phyloP scores from a whole-genome alignment of 2,797 vertebrate genomes.

The Gobio occitaniae region DNA sequence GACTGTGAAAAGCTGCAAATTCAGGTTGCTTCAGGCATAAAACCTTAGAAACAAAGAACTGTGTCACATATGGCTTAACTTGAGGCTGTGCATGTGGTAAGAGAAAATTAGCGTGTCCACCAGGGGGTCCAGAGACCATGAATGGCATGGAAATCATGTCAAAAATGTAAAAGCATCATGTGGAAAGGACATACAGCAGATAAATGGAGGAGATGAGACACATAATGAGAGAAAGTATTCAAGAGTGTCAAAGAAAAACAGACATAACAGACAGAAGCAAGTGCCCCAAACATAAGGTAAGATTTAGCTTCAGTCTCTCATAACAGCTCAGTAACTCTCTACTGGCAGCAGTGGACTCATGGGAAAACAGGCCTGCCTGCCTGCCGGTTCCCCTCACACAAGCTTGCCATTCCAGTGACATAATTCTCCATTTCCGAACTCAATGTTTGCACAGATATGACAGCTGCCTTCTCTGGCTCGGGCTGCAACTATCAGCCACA shows the following conservation, averaged over 20 bases:
- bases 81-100: slow-evolving; percentile 5
- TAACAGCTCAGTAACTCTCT: slow-evolving; percentile 11
- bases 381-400: slow-evolving; percentile 53
- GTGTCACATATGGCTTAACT: slow-evolving; percentile 23
- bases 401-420: slow-evolving; percentile 60
- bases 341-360: slow-evolving; percentile 35
- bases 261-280: slow-evolving; percentile 46
- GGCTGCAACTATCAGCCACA: slow-evolving; percentile 59
- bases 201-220: slow-evolving; percentile 72
- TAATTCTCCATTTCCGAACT: slow-evolving; percentile 71
- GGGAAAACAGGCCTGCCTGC: slow-evolving; percentile 17
- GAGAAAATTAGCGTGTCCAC: slow-evolving; percentile 33
- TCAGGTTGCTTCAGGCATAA: not conserved
- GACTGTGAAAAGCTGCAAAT: not conserved
- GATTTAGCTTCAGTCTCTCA: slow-evolving; percentile 12
- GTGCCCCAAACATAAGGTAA: slow-evolving; percentile 22
- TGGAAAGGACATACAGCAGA: slow-evolving; percentile 65
- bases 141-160: slow-evolving; percentile 57
- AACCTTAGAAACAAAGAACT: not conserved
- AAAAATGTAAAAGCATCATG: slow-evolving; percentile 56
- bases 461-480: slow-evolving; percentile 65
- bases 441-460: slow-evolving; percentile 61
- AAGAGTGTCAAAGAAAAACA: slow-evolving; percentile 54
- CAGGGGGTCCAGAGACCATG: not conserved
- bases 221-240: slow-evolving; percentile 60